A percentile compares a stretch with the other conserved stretches of the same genome.
These are phyloP conservation scores for Sebastes diploproa DNA, from an alignment of 2,797 vertebrate genomes.

Conservation along the genomic window DNA sequence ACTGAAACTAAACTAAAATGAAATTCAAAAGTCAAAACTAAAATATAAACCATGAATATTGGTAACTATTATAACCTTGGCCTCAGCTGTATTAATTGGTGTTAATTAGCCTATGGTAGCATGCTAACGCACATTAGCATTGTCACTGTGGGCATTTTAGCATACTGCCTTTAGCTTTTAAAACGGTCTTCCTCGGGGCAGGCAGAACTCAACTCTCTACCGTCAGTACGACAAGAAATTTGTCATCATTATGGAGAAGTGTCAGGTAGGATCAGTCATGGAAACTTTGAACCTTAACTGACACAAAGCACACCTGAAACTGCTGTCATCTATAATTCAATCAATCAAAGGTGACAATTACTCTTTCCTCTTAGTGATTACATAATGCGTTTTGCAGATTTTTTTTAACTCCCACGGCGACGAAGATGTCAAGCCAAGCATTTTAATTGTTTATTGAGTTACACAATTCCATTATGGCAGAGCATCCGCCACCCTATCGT, in stretches of 20 bases:
- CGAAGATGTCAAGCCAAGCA: background rate
- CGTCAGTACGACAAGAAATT: background rate
- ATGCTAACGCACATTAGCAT: background rate
- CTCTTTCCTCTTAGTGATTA: background rate
- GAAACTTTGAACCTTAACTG: background rate
- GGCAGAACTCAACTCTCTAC: background rate
- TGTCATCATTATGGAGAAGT: background rate
- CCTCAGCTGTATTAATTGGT: background rate
- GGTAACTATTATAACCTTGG: too few relatives aligned
- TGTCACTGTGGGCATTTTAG: background rate
- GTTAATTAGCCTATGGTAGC: background rate
- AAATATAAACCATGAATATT: background rate
- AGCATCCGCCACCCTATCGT: background rate
- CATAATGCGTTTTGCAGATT: background rate
- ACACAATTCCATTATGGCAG: background rate
- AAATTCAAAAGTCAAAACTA: too few relatives aligned
- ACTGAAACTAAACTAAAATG: too few relatives aligned
- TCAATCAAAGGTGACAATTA: background rate
- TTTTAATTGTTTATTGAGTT: background rate
- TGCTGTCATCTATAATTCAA: background rate
- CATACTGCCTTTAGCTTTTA: background rate
- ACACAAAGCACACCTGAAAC: background rate
- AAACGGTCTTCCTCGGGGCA: background rate
- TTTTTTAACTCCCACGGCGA: background rate
- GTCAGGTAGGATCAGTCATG: background rate